phyloP scores from a whole-genome alignment of 2,113 vertebrate genomes.

The Nesoenas mayeri region DNA sequence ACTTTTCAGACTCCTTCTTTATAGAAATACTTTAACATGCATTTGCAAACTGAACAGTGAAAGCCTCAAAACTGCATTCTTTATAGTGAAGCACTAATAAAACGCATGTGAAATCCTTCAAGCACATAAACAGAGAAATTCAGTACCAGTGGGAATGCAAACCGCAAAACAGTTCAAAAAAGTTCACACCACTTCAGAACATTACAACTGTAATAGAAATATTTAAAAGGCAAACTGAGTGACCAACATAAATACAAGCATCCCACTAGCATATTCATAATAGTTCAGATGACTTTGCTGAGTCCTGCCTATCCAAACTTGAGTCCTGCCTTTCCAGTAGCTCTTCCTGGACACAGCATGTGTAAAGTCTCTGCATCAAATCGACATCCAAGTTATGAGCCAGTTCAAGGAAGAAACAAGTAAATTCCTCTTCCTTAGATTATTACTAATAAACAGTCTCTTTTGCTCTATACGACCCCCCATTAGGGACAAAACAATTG shows the following conservation, averaged over 20 bases:
- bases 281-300: not conserved
- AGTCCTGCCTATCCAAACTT: not conserved
- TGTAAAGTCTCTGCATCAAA: not conserved
- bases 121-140: not conserved
- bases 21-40: not conserved
- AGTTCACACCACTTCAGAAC: not conserved
- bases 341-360: not conserved
- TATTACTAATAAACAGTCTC: not conserved
- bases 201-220: not conserved
- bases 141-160: not conserved
- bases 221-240: not conserved
- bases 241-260: not conserved
- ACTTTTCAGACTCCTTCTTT: not conserved
- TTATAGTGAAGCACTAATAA: not conserved
- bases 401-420: not conserved
- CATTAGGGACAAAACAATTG: fast-evolving
- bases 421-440: not conserved
- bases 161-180: not conserved
- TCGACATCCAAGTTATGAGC: not conserved
- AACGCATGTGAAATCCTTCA: not conserved
- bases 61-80: not conserved
- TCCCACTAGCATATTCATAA: not conserved
- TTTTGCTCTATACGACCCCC: not conserved
- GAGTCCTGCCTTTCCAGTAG: not conserved
- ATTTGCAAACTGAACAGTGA: not conserved